These are phyloP conservation scores for Urocyon cinereoargenteus DNA, from an alignment of 2,797 vertebrate species.

Conservation along the genomic window DNA sequence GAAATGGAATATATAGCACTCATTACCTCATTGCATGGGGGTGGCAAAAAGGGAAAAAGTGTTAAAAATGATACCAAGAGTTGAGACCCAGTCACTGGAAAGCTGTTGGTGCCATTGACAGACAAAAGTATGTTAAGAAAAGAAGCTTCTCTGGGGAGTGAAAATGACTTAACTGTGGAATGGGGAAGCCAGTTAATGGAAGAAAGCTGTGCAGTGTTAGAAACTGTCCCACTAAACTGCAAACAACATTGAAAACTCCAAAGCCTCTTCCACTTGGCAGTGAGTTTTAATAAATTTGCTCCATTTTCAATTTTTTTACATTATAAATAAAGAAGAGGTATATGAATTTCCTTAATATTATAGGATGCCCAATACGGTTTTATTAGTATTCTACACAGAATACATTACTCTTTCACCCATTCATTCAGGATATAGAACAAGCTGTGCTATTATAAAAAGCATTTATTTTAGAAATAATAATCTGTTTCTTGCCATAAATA, in stretches of 20 bases:
- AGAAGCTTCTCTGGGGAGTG: neutral
- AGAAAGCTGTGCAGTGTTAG: neutral
- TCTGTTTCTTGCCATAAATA: conserved; percentile 61
- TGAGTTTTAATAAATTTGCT: conserved; percentile 38
- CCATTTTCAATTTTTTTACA: conserved; percentile 60
- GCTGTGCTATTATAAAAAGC: conserved; percentile 30
- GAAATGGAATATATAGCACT: neutral
- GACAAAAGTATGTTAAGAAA: neutral
- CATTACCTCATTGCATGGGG: neutral
- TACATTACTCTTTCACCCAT: conserved; percentile 49
- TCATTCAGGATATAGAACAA: conserved; percentile 52
- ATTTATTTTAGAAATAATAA: conserved; percentile 64
- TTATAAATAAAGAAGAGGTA: conserved; percentile 69
- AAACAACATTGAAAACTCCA: neutral
- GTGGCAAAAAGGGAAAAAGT: neutral
- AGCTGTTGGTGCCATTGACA: neutral
- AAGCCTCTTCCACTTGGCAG: neutral
- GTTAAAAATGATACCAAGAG: neutral
- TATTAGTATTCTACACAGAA: conserved; percentile 61
- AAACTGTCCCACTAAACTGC: neutral
- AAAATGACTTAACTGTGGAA: neutral
- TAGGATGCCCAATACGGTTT: conserved; percentile 37
- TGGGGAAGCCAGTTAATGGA: neutral
- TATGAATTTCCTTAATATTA: conserved; percentile 61
- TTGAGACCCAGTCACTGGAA: neutral